Evolutionary conservation across 2,888 invertebrate species (phyloP).

Genomic region (Parascotia fuliginaria): DNA sequence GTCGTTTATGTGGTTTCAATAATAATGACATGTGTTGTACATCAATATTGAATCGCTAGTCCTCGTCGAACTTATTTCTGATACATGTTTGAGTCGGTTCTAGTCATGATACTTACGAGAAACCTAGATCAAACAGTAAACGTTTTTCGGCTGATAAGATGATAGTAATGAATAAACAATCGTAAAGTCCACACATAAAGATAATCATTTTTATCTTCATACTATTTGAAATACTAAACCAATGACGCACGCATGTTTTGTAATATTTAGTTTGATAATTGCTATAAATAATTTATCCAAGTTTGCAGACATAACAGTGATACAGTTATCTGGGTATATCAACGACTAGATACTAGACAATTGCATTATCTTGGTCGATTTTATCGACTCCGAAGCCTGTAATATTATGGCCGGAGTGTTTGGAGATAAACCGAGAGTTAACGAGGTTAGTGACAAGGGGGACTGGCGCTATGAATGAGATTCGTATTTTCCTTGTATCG

Average conservation of each 20-base stretch:
- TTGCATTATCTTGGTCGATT: conserved; percentile 50
- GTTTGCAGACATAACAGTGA: conserved; percentile 5
- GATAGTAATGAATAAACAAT: too few relatives aligned
- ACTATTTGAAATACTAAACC: neutral
- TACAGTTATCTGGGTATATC: conserved; percentile 38
- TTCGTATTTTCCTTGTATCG: conserved; percentile 1
- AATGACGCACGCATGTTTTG: neutral
- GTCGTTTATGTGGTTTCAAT: too few relatives aligned
- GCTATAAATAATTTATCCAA: conserved; percentile 10
- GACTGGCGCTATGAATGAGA: conserved; percentile 1
- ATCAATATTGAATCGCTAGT: too few relatives aligned
- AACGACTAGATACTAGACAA: conserved; percentile 40
- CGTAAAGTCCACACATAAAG: too few relatives aligned
- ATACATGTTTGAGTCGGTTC: too few relatives aligned
- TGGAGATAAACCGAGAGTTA: conserved; percentile 43
- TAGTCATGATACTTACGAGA: too few relatives aligned
- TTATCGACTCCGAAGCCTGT: conserved; percentile 37
- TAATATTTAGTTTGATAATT: conserved; percentile 11
- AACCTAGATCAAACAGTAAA: too few relatives aligned
- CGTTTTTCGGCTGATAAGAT: too few relatives aligned
- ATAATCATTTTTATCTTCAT: neutral
- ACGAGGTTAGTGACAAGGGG: conserved; percentile 35
- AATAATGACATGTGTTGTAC: too few relatives aligned
- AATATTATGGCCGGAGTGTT: conserved; percentile 34
- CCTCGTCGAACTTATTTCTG: too few relatives aligned